These are phyloP conservation scores for Ammodytes marinus DNA, from an alignment of 2,113 vertebrate species.

Conservation along the genomic window DNA sequence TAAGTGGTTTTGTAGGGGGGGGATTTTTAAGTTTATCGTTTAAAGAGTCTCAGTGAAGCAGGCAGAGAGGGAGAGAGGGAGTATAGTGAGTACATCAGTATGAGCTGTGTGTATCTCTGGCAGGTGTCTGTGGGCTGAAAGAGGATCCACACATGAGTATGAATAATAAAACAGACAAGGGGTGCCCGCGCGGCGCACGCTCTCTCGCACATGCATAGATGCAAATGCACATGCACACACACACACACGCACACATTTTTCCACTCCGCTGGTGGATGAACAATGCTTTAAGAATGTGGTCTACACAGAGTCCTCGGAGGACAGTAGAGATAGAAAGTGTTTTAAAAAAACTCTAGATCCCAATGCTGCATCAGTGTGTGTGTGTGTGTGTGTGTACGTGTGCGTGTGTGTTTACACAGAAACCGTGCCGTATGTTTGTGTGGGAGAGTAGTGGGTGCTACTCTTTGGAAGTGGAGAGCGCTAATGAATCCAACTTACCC, in stretches of 20 bases:
- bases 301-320: slow-evolving; percentile 19
- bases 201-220: slow-evolving; percentile 38
- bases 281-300: slow-evolving; percentile 59
- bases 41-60: slow-evolving; percentile 23
- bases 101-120: slow-evolving; percentile 49
- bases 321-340: slow-evolving; percentile 24
- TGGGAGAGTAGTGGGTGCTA: slow-evolving; percentile 44
- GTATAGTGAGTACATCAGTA: slow-evolving; percentile 38
- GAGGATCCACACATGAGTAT: slow-evolving; percentile 78
- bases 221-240: slow-evolving; percentile 11
- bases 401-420: slow-evolving; percentile 26
- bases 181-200: slow-evolving; percentile 39
- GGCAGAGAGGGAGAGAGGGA: not conserved
- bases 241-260: slow-evolving; percentile 29
- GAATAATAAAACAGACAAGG: slow-evolving; percentile 76
- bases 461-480: slow-evolving; percentile 38
- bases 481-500: slow-evolving; percentile 72
- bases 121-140: slow-evolving; percentile 77
- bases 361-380: not conserved
- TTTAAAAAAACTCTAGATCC: slow-evolving; percentile 27
- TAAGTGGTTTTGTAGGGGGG: not conserved
- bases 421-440: slow-evolving; percentile 34
- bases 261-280: slow-evolving; percentile 48
- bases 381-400: slow-evolving; percentile 17
- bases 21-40: slow-evolving; percentile 15